Base-by-base conservation (phyloP, 53 echinoderm and acorn worm species). In the Mesocentrotus franciscanus region DNA sequence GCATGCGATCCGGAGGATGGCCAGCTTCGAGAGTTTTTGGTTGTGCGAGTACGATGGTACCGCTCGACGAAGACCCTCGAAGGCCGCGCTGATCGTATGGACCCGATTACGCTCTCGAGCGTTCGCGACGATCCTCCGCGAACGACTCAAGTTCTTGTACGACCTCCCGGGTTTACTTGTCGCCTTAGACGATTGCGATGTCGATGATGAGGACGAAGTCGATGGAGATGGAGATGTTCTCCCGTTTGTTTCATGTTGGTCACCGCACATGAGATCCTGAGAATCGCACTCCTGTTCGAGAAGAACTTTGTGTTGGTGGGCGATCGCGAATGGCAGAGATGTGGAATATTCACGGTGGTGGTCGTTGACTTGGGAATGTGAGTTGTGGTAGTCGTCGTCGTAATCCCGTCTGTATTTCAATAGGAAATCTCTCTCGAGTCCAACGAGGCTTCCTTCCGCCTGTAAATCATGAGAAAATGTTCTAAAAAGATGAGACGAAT, bases 1-100 rank as follows among this genome's bases (percentile, higher is more conserved):
- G 95, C 99, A 99, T 8, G 99, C 99, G 72, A 99, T 99, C 61
- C 98, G 92, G 94, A 99, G 93, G 18, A 99, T 99, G 91, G 99
- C 99, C 18, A 99, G 92, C 94, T 99, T 99, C n/a, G 99, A 99
- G 20, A 99, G 97, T 94, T 99, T 99, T 78, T 99, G 99, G 94
- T 99, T 99, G 96, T 99, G 99, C 7, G 99, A 99, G 95, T 99
- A 99, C 36, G 98, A 99, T 17, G 99, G 99, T 15, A 99, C 99
- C 15, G 99, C 99, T 22, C 97, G 95, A 33, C 99, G 96, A 20
- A 99, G 97, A 26, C 99, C 99, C 92, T 99, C 99, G 87, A 99
- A 99, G 29, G 99, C 99, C 0, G 99, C 98, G 92, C 99, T 99
- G 91, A 99, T 99, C 0, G 99, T 99, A 61, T 99, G 99, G 29